A percentile compares a stretch with the other conserved stretches of the same genome.
Evolutionary conservation across 2,888 invertebrate species (phyloP).

Genomic region (Tipula lateralis): DNA sequence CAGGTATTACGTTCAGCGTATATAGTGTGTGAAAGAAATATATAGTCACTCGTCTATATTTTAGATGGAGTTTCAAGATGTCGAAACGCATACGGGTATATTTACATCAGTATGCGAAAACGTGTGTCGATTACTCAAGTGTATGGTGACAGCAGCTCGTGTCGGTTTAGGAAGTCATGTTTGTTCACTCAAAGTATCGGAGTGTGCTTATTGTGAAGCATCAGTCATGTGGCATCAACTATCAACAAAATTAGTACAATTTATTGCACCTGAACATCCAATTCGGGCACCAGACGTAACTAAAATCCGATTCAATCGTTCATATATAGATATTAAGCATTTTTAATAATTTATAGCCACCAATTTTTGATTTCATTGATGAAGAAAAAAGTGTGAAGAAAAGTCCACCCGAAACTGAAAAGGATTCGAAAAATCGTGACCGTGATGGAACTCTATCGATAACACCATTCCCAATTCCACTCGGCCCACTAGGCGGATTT

Average conservation of each 20-base stretch:
- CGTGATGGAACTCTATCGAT: constrained; percentile 53
- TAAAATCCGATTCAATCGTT: constrained; percentile 36
- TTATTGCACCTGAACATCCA: constrained; percentile 69
- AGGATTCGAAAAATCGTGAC: constrained; percentile 56
- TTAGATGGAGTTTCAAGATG: constrained; percentile 55
- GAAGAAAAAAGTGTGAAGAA: constrained; percentile 60
- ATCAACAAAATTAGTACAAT: constrained; percentile 71
- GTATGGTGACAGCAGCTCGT: constrained; percentile 71
- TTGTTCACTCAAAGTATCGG: constrained; percentile 55
- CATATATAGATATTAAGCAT: constrained; percentile 20
- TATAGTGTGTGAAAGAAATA: too few relatives aligned
- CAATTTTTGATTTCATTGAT: constrained; percentile 64
- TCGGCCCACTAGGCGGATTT: constrained; percentile 49
- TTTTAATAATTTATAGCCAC: constrained; percentile 49
- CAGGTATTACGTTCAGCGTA: constrained; percentile 63
- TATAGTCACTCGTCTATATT: background rate
- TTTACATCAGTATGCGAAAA: constrained; percentile 70
- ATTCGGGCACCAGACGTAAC: constrained; percentile 72
- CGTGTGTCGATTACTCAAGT: constrained; percentile 66
- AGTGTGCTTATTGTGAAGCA: constrained; percentile 90
- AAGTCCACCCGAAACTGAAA: constrained; percentile 67
- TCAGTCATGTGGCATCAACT: constrained; percentile 93
- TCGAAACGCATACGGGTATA: constrained; percentile 75
- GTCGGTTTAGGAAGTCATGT: constrained; percentile 58
- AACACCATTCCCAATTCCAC: constrained; percentile 49